Evolutionary conservation across 2,113 vertebrate species (phyloP).

Genomic region (Saccopteryx leptura): DNA sequence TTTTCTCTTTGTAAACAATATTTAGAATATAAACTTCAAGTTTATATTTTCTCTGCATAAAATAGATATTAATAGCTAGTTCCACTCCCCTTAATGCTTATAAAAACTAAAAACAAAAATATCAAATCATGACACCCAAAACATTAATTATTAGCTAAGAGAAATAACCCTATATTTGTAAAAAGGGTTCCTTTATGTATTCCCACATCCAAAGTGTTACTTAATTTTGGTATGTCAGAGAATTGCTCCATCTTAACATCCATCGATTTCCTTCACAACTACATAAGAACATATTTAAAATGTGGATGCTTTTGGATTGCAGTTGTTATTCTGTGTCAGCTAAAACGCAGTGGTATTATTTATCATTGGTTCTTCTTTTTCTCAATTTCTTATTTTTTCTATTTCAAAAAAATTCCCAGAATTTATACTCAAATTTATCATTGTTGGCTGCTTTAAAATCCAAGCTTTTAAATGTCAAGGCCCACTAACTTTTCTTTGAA

Average conservation of each 20-base stretch:
- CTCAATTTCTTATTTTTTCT: not conserved
- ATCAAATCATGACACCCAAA: not conserved
- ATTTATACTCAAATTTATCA: not conserved
- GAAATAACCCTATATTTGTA: not conserved
- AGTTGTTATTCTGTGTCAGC: not conserved
- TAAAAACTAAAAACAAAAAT: not conserved
- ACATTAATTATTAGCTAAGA: not conserved
- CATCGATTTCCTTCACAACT: not conserved
- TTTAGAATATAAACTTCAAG: not conserved
- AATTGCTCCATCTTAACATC: not conserved
- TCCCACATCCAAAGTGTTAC: not conserved
- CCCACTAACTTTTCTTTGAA: not conserved
- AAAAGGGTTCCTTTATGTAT: not conserved
- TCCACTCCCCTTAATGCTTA: not conserved
- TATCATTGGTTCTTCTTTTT: not conserved
- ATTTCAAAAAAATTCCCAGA: not conserved
- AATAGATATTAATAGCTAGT: not conserved
- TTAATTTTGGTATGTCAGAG: not conserved
- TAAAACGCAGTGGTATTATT: not conserved
- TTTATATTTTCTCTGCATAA: not conserved
- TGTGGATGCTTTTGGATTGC: not conserved
- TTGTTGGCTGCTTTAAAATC: not conserved
- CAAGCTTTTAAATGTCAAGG: not conserved
- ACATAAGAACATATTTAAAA: not conserved
- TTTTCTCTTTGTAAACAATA: not conserved